Evolutionary conservation across 2,113 vertebrate species (phyloP), one percentile per base, ranked within the genome.

Genomic region (Chelonoidis abingdonii): DNA sequence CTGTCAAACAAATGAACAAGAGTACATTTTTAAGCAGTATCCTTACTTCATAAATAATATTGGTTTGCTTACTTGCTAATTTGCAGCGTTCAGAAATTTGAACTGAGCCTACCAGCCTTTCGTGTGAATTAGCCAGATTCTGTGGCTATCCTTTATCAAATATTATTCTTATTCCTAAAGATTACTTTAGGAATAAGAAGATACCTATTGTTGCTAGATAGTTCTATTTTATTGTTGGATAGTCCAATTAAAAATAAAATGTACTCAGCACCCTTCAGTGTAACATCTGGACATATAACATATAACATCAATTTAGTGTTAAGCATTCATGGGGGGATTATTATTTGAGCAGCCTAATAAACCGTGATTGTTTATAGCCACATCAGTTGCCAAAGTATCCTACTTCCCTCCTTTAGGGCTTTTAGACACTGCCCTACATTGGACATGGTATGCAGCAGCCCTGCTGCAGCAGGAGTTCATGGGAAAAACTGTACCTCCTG

Each of bases 361-460:
- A 25, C 11, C 82, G 0, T 83, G 86, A 50, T 29, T 91, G 31
- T 88, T 94, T 12, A 8, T 53, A 92, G 57, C 31, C 89, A 38
- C 54, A 76, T 81, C 82, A 79, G 69, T 91, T 94, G 84, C 80
- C 80, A 89, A 89, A 91, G 65, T 38, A 65, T 79, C 93, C 38
- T 50, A 12, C 82, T 94, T 89, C 31, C 79, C 62, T 92, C 91
- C 54, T 57, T 94, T 65, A 93, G 78, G 50, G 14, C 35, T 89
- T 93, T 93, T 52, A 95, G 76, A 14, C 82, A 41, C 54, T 75
- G 65, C 57, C n/a, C 38, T 87, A 38, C 50, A 2, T 62, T 75
- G 86, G 16, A 47, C 72, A 41, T 92, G 47, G 41, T 94, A 84
- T 13, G 1, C 11, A 78, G 76, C 25, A 49, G 38, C 7, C 17